A percentile compares a stretch with the other conserved stretches of the same genome.
Conservation (phyloP, 2,113 vertebrate genomes). For the Caranx ignobilis region DNA sequence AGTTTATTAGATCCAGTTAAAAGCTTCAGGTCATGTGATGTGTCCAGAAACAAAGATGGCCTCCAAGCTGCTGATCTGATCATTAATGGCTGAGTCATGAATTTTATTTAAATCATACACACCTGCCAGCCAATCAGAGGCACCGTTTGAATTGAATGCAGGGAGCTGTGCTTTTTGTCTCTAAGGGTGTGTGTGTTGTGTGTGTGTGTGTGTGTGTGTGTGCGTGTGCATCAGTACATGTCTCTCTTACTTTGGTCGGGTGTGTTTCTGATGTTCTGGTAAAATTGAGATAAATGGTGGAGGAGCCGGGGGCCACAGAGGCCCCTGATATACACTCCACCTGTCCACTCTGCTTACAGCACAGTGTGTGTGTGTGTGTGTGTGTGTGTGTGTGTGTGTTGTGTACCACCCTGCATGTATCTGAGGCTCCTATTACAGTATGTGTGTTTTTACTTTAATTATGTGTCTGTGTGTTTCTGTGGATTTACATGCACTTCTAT, state of each 20-base stretch:
- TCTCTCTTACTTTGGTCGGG: neutral
- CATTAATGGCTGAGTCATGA: no score
- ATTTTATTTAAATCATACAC: neutral
- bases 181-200: neutral
- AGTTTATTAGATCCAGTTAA: no score
- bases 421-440: neutral
- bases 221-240: neutral
- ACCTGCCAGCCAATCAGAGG: slow-evolving; percentile 3
- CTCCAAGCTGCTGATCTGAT: no score
- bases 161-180: no score
- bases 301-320: slow-evolving; percentile 49
- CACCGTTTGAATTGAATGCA: no score
- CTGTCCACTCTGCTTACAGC: slow-evolving; percentile 61
- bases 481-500: neutral
- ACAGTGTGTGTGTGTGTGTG: slow-evolving; percentile 38
- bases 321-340: slow-evolving; percentile 47
- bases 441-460: slow-evolving; percentile 11
- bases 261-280: slow-evolving; percentile 24
- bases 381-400: slow-evolving; percentile 34
- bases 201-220: slow-evolving; percentile 3
- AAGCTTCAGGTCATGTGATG: no score
- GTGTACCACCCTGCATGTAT: neutral
- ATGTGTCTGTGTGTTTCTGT: neutral
- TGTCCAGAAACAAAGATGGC: no score
- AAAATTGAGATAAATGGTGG: slow-evolving; percentile 71